Conservation (phyloP, 2,888 invertebrate genomes). For the Pimpla rufipes region DNA sequence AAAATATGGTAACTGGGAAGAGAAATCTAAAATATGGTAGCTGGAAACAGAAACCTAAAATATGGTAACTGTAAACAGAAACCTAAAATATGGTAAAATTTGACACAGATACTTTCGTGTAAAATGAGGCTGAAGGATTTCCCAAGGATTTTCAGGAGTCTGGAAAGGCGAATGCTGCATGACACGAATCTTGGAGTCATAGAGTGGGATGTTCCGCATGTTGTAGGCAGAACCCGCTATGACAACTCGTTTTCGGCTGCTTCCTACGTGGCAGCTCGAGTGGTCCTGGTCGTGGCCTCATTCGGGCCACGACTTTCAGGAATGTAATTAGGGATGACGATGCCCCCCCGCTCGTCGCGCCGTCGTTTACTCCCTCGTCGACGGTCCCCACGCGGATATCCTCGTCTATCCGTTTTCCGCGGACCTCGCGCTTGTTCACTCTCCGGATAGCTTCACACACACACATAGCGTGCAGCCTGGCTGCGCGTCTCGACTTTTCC, state of each 20-base stretch:
- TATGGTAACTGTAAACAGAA: too few relatives aligned
- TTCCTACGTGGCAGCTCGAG: not conserved
- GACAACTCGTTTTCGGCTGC: constrained; percentile 57
- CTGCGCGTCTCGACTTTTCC: constrained; percentile 12
- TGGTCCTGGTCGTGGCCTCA: constrained; percentile 36
- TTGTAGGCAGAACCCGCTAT: constrained; percentile 31
- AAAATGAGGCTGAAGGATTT: too few relatives aligned
- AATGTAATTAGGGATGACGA: constrained; percentile 78
- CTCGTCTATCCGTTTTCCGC: constrained; percentile 54
- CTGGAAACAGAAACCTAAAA: too few relatives aligned
- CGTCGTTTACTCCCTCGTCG: constrained; percentile 53
- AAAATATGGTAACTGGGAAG: too few relatives aligned
- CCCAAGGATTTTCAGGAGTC: too few relatives aligned
- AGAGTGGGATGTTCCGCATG: constrained; percentile 20
- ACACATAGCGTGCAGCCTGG: not conserved
- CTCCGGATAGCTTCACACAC: not conserved
- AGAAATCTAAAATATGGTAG: too few relatives aligned
- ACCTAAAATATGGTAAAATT: too few relatives aligned
- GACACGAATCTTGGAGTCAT: constrained; percentile 43
- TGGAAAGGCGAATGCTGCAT: not conserved
- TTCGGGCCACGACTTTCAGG: constrained; percentile 70
- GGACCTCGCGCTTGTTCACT: constrained; percentile 34
- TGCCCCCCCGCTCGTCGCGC: constrained; percentile 30
- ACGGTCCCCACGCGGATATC: constrained; percentile 52
- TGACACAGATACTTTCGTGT: too few relatives aligned